phyloP scores from a whole-genome alignment of 2,797 vertebrate genomes.

The Somateria mollissima region DNA sequence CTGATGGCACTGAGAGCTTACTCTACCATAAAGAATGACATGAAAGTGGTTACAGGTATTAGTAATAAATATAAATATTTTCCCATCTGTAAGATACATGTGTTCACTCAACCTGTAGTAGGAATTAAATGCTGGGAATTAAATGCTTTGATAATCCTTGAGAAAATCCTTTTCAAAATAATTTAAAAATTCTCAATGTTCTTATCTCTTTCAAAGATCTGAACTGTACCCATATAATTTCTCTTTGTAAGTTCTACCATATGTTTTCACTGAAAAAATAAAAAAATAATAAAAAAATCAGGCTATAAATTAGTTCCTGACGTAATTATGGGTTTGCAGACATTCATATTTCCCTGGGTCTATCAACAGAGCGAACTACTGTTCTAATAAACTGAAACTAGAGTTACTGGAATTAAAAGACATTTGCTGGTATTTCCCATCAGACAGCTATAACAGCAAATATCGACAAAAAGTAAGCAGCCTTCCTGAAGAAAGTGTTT shows the following conservation, averaged over 20 bases:
- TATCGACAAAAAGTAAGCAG: not conserved
- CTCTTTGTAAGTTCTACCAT: not conserved
- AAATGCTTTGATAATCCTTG: not conserved
- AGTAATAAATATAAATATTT: not conserved
- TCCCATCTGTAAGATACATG: not conserved
- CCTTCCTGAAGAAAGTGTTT: not conserved
- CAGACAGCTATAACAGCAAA: not conserved
- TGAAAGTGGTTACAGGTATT: not conserved
- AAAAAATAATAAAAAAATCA: not conserved
- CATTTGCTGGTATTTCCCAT: not conserved
- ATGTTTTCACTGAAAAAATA: not conserved
- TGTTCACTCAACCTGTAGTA: not conserved
- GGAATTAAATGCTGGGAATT: not conserved
- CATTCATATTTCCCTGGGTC: not conserved
- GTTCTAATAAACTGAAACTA: not conserved
- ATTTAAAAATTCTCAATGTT: not conserved
- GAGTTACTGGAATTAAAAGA: not conserved
- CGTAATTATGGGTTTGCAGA: not conserved
- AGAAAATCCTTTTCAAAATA: not conserved
- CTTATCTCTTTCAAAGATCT: not conserved
- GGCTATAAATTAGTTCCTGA: not conserved
- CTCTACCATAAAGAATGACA: not conserved
- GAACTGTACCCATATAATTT: not conserved
- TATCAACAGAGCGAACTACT: not conserved
- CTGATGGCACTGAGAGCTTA: not conserved